Base-by-base conservation (phyloP, 2,888 invertebrate species). In the Empis stercorea region DNA sequence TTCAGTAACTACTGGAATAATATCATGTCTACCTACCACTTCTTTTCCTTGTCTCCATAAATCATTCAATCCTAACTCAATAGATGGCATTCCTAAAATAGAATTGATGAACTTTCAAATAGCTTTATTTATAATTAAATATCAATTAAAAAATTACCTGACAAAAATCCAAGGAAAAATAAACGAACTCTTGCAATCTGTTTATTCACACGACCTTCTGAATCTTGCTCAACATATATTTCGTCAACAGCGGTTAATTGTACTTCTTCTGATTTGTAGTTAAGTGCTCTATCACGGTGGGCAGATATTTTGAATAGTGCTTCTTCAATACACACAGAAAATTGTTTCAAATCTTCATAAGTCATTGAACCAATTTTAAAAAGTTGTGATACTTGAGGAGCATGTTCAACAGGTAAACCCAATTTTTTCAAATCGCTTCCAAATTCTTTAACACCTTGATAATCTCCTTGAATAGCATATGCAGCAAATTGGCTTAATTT, bases 11-110 rank as follows among this genome's bases (percentile, higher is more conserved):
- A 93, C 92, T 17, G 99, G 97, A 65, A 99, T 94, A 66, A 99
- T 99, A 71, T 99, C 99, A 70, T 96, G 95, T 4, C 99, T 77
- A 0, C 99, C 95, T 2, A 99, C 99, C 45, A 99, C 95, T 76
- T 99, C 99, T 70, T 86, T 87, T n/a, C 97, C 97, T 70, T 95
- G 92, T n/a, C 96, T 77, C 68, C 91, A 80, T 76, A 93, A 80
- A 71, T 99, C 99, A 70, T 99, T 99, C 48, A 99, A 80, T 4
- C 99, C 99, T 57, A 99, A 73, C 72, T 99, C 99, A 54, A 97
- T 83, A 62, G 87, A 87, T 4, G 97, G 97, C 87, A 92, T 91
- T 46, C 94, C 89, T 80, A 39, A 16, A 13, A 17, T 39, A 34
- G 34, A n/a, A 13, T n/a, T n/a, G n/a, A n/a, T n/a, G n/a, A n/a